Evolutionary conservation across 35 echinoderm and acorn worm genomes (phyloP).

Genomic region (Chiridota heheva): DNA sequence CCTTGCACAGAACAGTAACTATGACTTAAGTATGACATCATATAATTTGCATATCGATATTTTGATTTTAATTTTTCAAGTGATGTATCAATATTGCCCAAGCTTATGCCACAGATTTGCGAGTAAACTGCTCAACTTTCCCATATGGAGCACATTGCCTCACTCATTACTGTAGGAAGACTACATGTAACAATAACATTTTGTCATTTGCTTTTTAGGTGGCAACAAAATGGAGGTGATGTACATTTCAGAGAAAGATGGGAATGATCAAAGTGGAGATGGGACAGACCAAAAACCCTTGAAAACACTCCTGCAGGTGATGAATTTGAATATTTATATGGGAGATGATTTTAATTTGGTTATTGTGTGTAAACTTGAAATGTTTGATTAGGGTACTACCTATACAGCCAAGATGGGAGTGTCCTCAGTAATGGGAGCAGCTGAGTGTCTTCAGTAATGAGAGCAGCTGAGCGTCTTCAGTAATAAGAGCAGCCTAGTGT

Average conservation of each 20-base stretch:
- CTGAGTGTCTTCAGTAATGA: not conserved
- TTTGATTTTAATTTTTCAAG: too few species aligned
- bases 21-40: too few species aligned
- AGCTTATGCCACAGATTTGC: too few species aligned
- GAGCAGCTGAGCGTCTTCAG: not conserved
- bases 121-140: too few species aligned
- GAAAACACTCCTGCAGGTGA: slow-evolving; percentile 76
- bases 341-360: not conserved
- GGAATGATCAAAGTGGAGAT: slow-evolving; percentile 77
- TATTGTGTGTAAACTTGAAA: not conserved
- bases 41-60: too few species aligned
- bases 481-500: too few species aligned
- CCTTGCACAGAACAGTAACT: too few species aligned
- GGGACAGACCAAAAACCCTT: slow-evolving; percentile 83
- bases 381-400: not conserved
- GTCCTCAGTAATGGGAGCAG: not conserved
- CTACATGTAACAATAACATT: too few species aligned
- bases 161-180: too few species aligned
- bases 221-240: slow-evolving; percentile 72
- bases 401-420: not conserved
- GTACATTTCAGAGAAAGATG: slow-evolving; percentile 91
- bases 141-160: too few species aligned
- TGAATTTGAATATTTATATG: not conserved
- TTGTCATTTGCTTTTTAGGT: too few species aligned
- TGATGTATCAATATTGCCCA: too few species aligned